Evolutionary conservation across 2,888 invertebrate species (phyloP).

Genomic region (Callyntrura sp.): DNA sequence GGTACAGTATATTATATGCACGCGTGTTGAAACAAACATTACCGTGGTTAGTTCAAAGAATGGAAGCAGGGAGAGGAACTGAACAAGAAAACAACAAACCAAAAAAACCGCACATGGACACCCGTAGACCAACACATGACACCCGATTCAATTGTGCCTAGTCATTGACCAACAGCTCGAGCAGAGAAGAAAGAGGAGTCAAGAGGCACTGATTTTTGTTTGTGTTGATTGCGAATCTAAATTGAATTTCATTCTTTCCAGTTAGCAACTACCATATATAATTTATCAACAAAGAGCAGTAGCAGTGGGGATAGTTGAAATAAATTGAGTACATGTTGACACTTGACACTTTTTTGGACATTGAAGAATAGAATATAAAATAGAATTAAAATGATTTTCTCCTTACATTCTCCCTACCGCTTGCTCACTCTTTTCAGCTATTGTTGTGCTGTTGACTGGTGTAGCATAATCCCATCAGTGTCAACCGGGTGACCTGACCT

Average conservation of each 20-base stretch:
- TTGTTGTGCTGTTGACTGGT: not conserved
- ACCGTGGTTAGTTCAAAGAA: no score
- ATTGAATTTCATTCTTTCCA: constrained; percentile 49
- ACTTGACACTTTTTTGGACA: not conserved
- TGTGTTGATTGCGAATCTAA: constrained; percentile 49
- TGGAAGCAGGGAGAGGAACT: not conserved
- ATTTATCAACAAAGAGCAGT: constrained; percentile 36
- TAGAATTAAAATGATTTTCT: not conserved
- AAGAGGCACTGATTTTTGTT: not conserved
- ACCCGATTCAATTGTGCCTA: not conserved
- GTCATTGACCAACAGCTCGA: not conserved
- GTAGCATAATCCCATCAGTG: no score
- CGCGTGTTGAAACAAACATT: constrained; percentile 16
- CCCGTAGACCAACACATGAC: not conserved
- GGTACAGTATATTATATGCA: no score
- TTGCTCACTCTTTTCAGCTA: no score
- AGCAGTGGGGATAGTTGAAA: not conserved
- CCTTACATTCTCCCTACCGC: no score
- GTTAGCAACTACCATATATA: no score
- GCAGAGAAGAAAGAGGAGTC: not conserved
- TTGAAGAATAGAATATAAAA: constrained; percentile 12
- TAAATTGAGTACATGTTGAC: constrained; percentile 38
- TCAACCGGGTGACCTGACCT: no score
- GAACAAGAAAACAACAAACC: not conserved
- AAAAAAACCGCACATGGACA: constrained; percentile 6